Percentiles rank a stretch among this genome's conserved stretches.
Conservation (phyloP, 2,797 vertebrate genomes). For the Protonibea diacanthus region DNA sequence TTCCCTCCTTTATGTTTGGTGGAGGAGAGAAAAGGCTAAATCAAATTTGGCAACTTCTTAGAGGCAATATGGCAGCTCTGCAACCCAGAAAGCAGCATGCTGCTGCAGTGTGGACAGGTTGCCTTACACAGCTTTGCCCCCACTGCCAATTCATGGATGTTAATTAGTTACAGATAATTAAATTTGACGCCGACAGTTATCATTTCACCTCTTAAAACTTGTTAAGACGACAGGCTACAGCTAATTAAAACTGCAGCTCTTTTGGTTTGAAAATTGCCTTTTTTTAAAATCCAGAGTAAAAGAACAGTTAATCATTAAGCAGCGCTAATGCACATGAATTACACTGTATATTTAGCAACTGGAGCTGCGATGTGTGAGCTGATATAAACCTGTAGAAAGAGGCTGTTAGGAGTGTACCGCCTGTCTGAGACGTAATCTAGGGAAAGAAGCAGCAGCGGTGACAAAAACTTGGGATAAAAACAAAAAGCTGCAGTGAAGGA, state of each 20-base stretch:
- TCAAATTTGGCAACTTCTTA: not conserved
- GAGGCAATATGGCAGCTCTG: not conserved
- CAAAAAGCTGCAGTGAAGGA: not conserved
- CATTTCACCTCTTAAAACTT: slow-evolving; percentile 11
- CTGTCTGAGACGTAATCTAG: not conserved
- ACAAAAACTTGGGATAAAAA: slow-evolving; percentile 18
- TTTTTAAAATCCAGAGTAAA: not conserved
- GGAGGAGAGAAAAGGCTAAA: not conserved
- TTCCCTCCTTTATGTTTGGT: not conserved
- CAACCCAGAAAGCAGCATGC: not conserved
- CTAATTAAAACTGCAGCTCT: slow-evolving; percentile 21
- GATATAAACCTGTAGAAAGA: not conserved
- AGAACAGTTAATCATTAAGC: not conserved
- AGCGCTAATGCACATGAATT: not conserved
- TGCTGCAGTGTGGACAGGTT: slow-evolving; percentile 3
- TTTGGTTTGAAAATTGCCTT: slow-evolving; percentile 1
- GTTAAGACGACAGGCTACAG: not conserved
- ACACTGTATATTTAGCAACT: not conserved
- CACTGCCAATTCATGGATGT: slow-evolving; percentile 2
- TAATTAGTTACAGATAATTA: slow-evolving; percentile 39
- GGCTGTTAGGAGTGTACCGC: not conserved
- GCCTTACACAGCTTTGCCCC: not conserved
- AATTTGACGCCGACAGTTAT: slow-evolving; percentile 17
- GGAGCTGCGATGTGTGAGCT: not conserved
- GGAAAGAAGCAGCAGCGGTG: not conserved